A percentile compares a stretch with the other conserved stretches of the same genome.
These are phyloP conservation scores for Mechanitis mazaeus DNA, from an alignment of 2,888 invertebrate genomes.

Conservation along the genomic window DNA sequence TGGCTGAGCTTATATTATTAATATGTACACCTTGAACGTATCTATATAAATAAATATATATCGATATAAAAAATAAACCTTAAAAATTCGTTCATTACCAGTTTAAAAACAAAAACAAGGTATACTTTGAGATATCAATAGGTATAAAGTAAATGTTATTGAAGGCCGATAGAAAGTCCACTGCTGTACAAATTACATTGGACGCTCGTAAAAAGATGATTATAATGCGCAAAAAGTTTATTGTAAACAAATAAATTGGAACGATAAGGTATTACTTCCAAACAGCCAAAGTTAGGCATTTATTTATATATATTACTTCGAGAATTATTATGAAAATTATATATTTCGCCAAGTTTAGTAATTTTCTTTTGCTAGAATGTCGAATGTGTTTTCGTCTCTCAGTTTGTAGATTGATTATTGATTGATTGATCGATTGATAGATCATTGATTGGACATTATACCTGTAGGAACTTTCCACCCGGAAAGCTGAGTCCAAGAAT, in stretches of 20 bases:
- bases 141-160: constrained; percentile 9
- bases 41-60: no score
- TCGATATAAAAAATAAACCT: not conserved
- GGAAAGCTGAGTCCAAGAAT: constrained; percentile 82
- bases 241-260: constrained; percentile 11
- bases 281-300: no score
- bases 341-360: no score
- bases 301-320: no score
- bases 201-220: constrained; percentile 22
- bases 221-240: constrained; percentile 30
- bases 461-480: constrained; percentile 82
- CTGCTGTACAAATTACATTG: constrained; percentile 31
- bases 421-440: no score
- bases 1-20: no score
- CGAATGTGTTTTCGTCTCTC: not conserved
- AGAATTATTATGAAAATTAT: no score
- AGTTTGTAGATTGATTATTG: not conserved
- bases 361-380: no score
- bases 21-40: no score
- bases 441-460: constrained; percentile 37
- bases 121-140: no score
- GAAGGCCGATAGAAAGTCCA: constrained; percentile 49
- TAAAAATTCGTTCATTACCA: not conserved
- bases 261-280: not conserved
- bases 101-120: not conserved